A percentile compares a stretch with the other conserved stretches of the same genome.
Evolutionary conservation across 2,797 vertebrate genomes (phyloP).

Genomic region (Myiotriccus ornatus): DNA sequence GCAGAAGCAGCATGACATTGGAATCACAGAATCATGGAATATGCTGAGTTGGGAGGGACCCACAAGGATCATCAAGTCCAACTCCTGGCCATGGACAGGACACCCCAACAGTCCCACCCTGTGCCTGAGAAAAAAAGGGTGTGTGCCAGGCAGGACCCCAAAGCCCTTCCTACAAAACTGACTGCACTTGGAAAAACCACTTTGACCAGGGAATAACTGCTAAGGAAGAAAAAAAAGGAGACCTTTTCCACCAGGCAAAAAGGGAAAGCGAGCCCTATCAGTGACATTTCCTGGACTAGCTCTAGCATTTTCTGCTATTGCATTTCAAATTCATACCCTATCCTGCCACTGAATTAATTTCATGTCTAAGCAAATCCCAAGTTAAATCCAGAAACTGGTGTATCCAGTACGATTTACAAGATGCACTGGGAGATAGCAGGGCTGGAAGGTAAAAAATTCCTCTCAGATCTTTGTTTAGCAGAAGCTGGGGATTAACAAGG

Average conservation of each 20-base stretch:
- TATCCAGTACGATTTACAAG: not conserved
- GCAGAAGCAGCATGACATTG: not conserved
- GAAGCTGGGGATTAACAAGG: not conserved
- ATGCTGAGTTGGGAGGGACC: not conserved
- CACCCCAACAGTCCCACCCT: not conserved
- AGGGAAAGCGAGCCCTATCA: not conserved
- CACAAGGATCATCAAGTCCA: not conserved
- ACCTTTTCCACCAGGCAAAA: not conserved
- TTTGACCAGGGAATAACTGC: not conserved
- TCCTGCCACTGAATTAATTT: not conserved
- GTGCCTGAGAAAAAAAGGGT: not conserved
- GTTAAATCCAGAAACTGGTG: not conserved
- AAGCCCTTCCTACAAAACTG: not conserved
- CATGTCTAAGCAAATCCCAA: not conserved
- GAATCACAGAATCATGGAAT: not conserved
- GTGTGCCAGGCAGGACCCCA: not conserved
- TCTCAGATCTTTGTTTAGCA: not conserved
- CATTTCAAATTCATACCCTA: not conserved
- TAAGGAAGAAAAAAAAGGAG: not conserved
- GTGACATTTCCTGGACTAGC: not conserved
- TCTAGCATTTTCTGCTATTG: not conserved
- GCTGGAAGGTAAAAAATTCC: slow-evolving; percentile 22
- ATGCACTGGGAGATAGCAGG: not conserved
- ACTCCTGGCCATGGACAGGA: not conserved
- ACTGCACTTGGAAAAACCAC: not conserved